These are phyloP conservation scores for Casuarius casuarius DNA, from an alignment of 2,113 vertebrate genomes.

Conservation along the genomic window DNA sequence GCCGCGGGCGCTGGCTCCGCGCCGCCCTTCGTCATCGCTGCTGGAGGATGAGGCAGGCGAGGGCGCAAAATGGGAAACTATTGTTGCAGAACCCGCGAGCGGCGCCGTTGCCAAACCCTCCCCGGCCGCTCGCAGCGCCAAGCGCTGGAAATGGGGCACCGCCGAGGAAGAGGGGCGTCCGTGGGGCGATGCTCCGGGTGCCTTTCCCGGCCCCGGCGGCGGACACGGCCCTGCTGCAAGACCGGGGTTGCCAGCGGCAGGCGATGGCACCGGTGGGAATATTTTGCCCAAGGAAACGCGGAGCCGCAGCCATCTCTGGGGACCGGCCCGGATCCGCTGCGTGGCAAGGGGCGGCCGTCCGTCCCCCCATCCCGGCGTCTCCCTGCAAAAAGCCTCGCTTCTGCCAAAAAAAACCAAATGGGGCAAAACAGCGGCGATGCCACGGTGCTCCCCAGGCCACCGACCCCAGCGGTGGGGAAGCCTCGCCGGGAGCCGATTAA, in stretches of 20 bases:
- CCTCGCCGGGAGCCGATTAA: fast-evolving
- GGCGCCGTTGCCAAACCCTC: conserved; percentile 56
- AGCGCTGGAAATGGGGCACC: conserved; percentile 44
- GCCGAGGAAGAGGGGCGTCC: neutral
- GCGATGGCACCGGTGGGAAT: neutral
- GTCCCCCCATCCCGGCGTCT: neutral
- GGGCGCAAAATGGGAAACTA: conserved; percentile 73
- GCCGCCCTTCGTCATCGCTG: conserved; percentile 73
- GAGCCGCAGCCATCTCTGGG: neutral
- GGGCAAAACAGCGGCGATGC: neutral
- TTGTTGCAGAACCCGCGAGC: conserved; percentile 55
- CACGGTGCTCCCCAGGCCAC: fast-evolving
- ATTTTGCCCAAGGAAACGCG: neutral
- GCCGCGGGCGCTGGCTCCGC: conserved; percentile 69
- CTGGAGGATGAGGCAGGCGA: conserved; percentile 72
- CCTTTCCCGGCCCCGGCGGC: neutral
- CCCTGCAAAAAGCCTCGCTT: neutral
- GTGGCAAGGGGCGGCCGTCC: too few relatives aligned
- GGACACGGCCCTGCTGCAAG: fast-evolving
- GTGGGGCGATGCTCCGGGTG: fast-evolving
- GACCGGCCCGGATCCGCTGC: too few relatives aligned
- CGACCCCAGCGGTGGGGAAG: neutral
- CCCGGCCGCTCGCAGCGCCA: conserved; percentile 30
- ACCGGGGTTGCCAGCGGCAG: too few relatives aligned
- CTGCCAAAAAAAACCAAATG: neutral